Base-by-base conservation (phyloP, 2,888 invertebrate species). In the Gymnosoma rotundatum region DNA sequence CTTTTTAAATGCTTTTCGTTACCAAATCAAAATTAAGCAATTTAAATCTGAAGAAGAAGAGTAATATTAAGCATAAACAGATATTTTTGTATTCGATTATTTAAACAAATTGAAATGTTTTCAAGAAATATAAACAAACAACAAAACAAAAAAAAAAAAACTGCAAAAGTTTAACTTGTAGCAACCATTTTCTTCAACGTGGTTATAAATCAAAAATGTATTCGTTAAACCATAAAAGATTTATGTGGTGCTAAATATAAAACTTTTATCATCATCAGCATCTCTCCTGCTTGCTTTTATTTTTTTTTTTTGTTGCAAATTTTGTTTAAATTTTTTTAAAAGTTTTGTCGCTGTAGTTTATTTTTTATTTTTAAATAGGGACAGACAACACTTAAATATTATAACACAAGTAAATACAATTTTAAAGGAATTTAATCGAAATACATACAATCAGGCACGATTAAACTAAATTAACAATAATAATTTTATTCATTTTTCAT, bases 191-290 rank as follows among this genome's bases (percentile, higher is more conserved):
- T 81, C 45, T 73, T 83, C 69, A 76, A 83, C 58, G 54, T 18
- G 58, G 70, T 60, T 74, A 84, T 84, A 84, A 84, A 84, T 84
- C 84, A 84, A 81, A 84, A 81, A 84, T 84, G 67, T 78, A 81
- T 74, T 83, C 78, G 86, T 78, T 84, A 86, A 86, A 86, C 86
- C 86, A 84, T 86, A 83, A 84, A 88, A 89, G 90, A 90, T 90
- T 90, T 90, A 90, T 89, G 90, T 88, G 89, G 89, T 91, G 90
- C 86, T 88, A 90, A 90, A 90, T 88, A 87, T 83, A 85, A 85
- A 80, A 86, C 78, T 84, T 84, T 84, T 84, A 78, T 84, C 79
- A 75, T 78, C 81, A 80, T 79, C 16, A 16, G 0, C 81, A 81
- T 72, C 61, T 21, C 2, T 8, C 38, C 32, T 73, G 73, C 18